Conservation (phyloP, 2,888 invertebrate species). For the Hemithea aestivaria region DNA sequence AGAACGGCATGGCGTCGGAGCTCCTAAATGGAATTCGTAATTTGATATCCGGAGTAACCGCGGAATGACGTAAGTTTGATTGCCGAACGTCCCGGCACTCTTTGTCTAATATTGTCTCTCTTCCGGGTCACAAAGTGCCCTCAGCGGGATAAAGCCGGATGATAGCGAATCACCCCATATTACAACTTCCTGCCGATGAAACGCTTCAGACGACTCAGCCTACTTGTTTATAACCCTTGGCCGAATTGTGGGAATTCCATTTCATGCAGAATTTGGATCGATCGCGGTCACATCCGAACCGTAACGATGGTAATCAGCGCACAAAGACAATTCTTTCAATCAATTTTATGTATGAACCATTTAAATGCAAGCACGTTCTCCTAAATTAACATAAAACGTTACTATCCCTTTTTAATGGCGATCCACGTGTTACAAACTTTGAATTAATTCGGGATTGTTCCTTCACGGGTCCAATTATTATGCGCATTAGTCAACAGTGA, state of each 20-base stretch:
- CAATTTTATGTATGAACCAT: slow-evolving; percentile 25
- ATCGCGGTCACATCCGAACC: slow-evolving; percentile 13
- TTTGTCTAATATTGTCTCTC: slow-evolving; percentile 49
- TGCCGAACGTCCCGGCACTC: slow-evolving; percentile 34
- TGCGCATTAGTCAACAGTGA: slow-evolving; percentile 46
- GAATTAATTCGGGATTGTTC: slow-evolving; percentile 53
- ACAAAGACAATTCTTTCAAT: slow-evolving; percentile 17
- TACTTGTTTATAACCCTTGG: slow-evolving; percentile 15
- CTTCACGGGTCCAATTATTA: slow-evolving; percentile 62
- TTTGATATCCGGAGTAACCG: slow-evolving; percentile 31
- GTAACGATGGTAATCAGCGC: slow-evolving; percentile 16
- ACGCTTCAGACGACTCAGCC: slow-evolving; percentile 23
- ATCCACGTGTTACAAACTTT: slow-evolving; percentile 35
- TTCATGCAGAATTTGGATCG: slow-evolving; percentile 18
- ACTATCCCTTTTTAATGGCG: slow-evolving; percentile 34
- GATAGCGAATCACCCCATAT: slow-evolving; percentile 44
- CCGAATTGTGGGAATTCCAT: slow-evolving; percentile 9
- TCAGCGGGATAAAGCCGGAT: slow-evolving; percentile 44
- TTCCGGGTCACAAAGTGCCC: slow-evolving; percentile 30
- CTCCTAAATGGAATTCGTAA: slow-evolving; percentile 31
- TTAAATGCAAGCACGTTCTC: slow-evolving; percentile 19
- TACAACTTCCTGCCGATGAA: slow-evolving; percentile 40
- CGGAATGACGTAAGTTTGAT: slow-evolving; percentile 40
- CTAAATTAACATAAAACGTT: slow-evolving; percentile 32
- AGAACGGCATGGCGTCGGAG: slow-evolving; percentile 9